Evolutionary conservation across 2,113 vertebrate species (phyloP), one percentile per base, ranked within the genome.

Genomic region (Pavo muticus): DNA sequence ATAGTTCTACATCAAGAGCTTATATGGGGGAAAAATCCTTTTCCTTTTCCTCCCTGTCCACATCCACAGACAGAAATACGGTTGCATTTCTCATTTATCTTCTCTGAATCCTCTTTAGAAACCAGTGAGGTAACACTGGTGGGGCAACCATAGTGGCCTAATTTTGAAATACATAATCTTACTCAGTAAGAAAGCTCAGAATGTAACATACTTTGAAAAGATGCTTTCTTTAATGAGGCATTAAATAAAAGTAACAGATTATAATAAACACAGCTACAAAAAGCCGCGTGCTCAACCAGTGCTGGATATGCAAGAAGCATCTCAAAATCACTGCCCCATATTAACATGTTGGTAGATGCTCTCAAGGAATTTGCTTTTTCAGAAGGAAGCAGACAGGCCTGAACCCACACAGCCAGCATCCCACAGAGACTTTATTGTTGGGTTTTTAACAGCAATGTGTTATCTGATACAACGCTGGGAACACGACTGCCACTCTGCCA

Each of bases 301-400:
- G 24, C 35, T 27, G 60, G 24, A 27, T 39, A 24, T 7, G 24
- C 15, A 39, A 63, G 35, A 63, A 39, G 10, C 24, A 7, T 61
- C 35, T 39, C 60, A 63, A 25, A 39, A 39, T 17, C 57, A 6
- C 67, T 72, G 61, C 42, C 61, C 57, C 42, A 52, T 29, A 45
- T 30, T 45, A 40, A 32, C 52, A 30, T 4, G 29, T 10, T 6
- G 24, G 20, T 60, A 50, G 24, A 69, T 2, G 2, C 0, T 0
- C 19, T 76, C 20, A 45, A 45, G 77, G 48, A 92, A 92, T 45
- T 25, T 5, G 2, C 44, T 44, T 77, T 65, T n/a, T 39, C n/a
- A 75, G 73, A 91, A 84, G 4, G n/a, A 59, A 74, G 21, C 21
- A 10, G 24, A 29, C 29, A 44, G 54, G 42, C 14, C 71, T 86